Evolutionary conservation across 2,888 invertebrate species (phyloP).

Genomic region (Argyresthia albistria): DNA sequence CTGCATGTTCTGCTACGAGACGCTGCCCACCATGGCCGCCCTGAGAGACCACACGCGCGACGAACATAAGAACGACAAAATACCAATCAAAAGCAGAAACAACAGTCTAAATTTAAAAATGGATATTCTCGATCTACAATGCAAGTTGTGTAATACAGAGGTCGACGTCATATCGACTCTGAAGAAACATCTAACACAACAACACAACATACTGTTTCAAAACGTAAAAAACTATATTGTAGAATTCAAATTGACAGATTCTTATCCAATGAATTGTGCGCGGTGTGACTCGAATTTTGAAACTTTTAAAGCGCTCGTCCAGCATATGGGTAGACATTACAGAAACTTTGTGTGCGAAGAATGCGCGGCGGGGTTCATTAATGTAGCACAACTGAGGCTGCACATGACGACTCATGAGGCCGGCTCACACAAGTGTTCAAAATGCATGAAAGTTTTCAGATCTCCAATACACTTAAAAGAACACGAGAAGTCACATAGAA

Average conservation of each 20-base stretch:
- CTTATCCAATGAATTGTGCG: neutral
- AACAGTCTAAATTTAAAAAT: conserved; percentile 49
- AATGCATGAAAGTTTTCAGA: conserved; percentile 16
- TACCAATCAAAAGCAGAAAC: conserved; percentile 42
- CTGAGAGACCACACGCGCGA: too few species aligned
- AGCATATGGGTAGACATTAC: conserved; percentile 8
- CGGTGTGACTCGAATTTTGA: conserved; percentile 1
- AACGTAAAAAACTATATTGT: conserved; percentile 48
- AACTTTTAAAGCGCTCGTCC: conserved; percentile 1
- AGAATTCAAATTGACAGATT: conserved; percentile 13
- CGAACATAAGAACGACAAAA: conserved; percentile 14
- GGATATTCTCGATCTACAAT: conserved; percentile 42
- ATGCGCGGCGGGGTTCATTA: conserved; percentile 7
- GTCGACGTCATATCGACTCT: conserved; percentile 32
- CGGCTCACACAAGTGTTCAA: conserved; percentile 16
- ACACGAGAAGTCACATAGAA: conserved; percentile 11
- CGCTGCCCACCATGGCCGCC: too few species aligned
- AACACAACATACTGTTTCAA: conserved; percentile 33
- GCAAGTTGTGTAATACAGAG: conserved; percentile 34
- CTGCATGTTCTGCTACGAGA: too few species aligned
- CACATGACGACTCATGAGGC: conserved; percentile 14
- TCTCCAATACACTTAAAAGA: conserved; percentile 14
- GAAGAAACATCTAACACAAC: conserved; percentile 36
- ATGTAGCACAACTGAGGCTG: neutral
- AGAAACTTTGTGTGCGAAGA: conserved; percentile 6